A percentile compares a stretch with the other conserved stretches of the same genome.
These are phyloP conservation scores for Hyphantria cunea DNA, from an alignment of 1,140 invertebrate genomes.

Conservation along the genomic window DNA sequence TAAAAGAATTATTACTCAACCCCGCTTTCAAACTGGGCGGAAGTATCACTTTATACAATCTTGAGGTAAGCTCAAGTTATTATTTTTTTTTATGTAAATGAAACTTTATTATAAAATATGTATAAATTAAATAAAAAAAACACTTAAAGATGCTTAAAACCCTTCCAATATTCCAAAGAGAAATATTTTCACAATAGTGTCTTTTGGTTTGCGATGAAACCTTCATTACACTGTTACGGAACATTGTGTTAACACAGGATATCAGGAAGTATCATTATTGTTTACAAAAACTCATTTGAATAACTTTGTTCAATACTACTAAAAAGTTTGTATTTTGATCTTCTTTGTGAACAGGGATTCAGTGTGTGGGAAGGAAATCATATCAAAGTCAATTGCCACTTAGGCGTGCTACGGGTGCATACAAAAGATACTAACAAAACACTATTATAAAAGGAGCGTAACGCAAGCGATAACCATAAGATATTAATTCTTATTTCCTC, in stretches of 20 bases:
- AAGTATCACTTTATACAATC: too few species aligned
- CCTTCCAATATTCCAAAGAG: too few species aligned
- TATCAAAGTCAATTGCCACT: conserved; percentile 10
- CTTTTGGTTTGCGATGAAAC: neutral
- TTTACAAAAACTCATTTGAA: too few species aligned
- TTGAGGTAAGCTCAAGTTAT: too few species aligned
- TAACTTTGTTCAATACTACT: too few species aligned
- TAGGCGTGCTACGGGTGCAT: conserved; percentile 11
- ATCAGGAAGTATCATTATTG: neutral
- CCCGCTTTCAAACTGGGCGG: too few species aligned
- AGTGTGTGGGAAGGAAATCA: conserved; percentile 1
- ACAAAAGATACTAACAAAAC: conserved; percentile 21
- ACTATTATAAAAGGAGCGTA: conserved; percentile 18
- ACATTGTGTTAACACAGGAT: neutral
- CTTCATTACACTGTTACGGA: neutral
- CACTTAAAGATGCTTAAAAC: neutral
- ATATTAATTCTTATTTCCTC: conserved; percentile 22
- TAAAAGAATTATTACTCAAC: too few species aligned
- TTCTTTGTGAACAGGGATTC: neutral
- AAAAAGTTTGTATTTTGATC: too few species aligned
- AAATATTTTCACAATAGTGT: conserved; percentile 36
- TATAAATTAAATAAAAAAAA: too few species aligned
- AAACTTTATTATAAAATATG: too few species aligned
- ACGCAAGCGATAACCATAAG: conserved; percentile 9
- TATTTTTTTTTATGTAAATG: too few species aligned